Evolutionary conservation across 1,140 invertebrate genomes (phyloP), one percentile per base, ranked within the genome.

Genomic region (Euura saliciscinereae): DNA sequence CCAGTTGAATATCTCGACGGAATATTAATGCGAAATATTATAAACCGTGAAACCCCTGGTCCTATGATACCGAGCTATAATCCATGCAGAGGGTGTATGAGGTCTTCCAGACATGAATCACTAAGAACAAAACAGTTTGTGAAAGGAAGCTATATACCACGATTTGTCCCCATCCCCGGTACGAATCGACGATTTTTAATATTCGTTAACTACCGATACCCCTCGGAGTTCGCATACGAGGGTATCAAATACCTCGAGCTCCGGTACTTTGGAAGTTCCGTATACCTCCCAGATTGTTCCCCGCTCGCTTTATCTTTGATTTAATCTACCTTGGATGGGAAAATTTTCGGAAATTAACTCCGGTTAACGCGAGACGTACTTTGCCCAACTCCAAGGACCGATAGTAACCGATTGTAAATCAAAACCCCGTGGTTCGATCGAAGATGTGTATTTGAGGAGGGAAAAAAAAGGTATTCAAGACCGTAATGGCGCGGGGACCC

Each of bases 11-110:
- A 80, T 85, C 83, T 80, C 83, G 78, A 78, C 84, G 82, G 85
- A 86, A 86, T 87, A 86, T 87, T 87, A 87, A 87, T 87, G 85
- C 84, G 82, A 86, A 87, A 87, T 87, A 87, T 87, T 86, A 87
- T 86, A 86, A 87, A 83, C 84, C 84, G 78, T 85, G 85, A 86
- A 83, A 86, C 83, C 28, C 75, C 71, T 82, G 85, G 85, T 86
- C 28, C 28, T 28, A 28, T 28, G 28, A 86, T 87, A 86, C 85
- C 84, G 86, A 86, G 86, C 28, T 85, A 85, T 86, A 59, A 59
- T 59, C 51, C 5, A 28, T n/a, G 3, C 6, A 4, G 51, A 11
- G 51, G 8, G 8, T 8, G 51, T 59, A n/a, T n/a, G 10, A n/a
- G 8, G 10, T 59, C 13, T 8, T 59, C 8, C 51, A 59, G 6